A percentile compares a stretch with the other conserved stretches of the same genome.
Evolutionary conservation across 2,888 invertebrate species (phyloP).

Genomic region (Hypercompe scribonia): DNA sequence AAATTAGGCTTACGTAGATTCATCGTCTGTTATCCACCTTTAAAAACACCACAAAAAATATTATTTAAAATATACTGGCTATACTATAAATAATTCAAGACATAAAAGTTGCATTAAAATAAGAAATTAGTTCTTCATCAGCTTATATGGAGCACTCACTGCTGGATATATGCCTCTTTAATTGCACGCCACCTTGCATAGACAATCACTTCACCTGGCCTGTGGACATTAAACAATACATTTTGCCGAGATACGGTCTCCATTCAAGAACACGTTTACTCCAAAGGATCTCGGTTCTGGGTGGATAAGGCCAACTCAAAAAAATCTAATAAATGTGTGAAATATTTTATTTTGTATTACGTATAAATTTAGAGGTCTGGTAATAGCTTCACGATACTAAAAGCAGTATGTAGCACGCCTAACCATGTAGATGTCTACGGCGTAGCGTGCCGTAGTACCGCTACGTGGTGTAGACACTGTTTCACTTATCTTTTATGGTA

Average conservation of each 20-base stretch:
- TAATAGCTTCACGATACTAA: not conserved
- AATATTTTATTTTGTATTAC: not conserved
- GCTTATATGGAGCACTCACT: too few species aligned
- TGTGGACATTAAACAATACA: too few species aligned
- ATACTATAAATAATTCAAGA: not conserved
- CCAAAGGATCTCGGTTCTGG: too few species aligned
- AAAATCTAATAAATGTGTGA: not conserved
- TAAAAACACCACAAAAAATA: not conserved
- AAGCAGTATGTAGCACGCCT: conserved; percentile 16
- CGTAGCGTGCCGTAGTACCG: conserved; percentile 51
- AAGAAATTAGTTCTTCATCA: too few species aligned
- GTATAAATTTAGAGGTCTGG: not conserved
- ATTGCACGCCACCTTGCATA: too few species aligned
- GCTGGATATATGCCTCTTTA: too few species aligned
- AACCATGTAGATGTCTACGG: conserved; percentile 47
- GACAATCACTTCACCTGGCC: too few species aligned
- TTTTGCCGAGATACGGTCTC: too few species aligned
- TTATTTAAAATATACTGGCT: not conserved
- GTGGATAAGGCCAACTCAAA: too few species aligned
- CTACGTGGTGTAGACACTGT: conserved; percentile 45
- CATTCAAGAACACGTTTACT: too few species aligned
- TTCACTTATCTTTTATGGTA: conserved; percentile 44
- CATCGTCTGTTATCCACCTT: not conserved
- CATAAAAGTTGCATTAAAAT: not conserved
- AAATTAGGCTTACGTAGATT: not conserved